Base-by-base conservation (phyloP, 2,888 invertebrate species). In the Agrotis clavis region DNA sequence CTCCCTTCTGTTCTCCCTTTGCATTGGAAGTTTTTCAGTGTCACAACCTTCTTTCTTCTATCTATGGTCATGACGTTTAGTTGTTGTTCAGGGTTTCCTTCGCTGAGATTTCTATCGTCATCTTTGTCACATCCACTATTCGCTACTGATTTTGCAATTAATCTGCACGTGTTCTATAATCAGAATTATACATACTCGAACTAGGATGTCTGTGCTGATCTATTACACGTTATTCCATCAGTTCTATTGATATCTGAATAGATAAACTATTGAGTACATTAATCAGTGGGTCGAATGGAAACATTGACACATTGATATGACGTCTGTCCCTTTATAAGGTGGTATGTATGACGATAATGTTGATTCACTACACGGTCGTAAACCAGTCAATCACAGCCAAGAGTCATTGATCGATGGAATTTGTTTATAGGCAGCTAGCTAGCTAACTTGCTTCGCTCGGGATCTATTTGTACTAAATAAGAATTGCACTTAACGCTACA, bases 301-400 rank as follows among this genome's bases (percentile, higher is more conserved):
- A 75, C 70, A 70, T 76, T n/a, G 48, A 62, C 2, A 62, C 2
- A 25, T 25, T 25, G n/a, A n/a, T 62, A 71, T 80, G 66, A 75
- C 79, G 62, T 59, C 53, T 35, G 50, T 45, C n/a, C 30, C 66
- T 70, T 64, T 67, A 54, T 67, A 48, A 21, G 66, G 69, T 78
- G 54, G n/a, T n/a, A n/a, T 41, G 16, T 45, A 64, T 66, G 67
- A 62, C 53, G 62, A 25, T 9, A 53, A 35, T 60, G 25, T 56
- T 66, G 61, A 80, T 59, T 79, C 61, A 67, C 19, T 45, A 48
- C 25, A 48, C 54, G 67, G 35, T 50, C 18, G 45, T 53, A 63
- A 59, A 59, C 41, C 62, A 62, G 35, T 71, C 64, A 57, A 62
- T 61, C 35, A 47, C 25, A 51, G 41, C 21, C 56, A 62, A n/a